These are phyloP conservation scores for Hippocampus comes DNA, from an alignment of 2,113 vertebrate species.

Conservation along the genomic window DNA sequence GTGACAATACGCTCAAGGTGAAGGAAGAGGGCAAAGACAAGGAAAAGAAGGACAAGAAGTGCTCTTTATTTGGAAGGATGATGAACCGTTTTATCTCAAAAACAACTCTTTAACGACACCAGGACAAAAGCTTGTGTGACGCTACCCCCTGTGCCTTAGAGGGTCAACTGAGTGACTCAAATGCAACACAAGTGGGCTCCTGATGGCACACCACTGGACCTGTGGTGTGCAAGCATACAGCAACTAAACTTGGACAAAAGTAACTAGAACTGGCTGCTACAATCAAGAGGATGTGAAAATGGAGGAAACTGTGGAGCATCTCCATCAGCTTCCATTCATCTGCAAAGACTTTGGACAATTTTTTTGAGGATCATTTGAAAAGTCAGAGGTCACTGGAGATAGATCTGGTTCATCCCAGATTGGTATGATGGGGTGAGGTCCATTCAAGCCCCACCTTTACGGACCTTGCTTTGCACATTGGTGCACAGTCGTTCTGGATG, in stretches of 20 bases:
- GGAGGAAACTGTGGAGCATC: neutral
- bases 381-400: neutral
- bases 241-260: neutral
- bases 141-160: neutral
- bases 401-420: neutral
- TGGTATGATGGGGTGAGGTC: neutral
- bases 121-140: neutral
- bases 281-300: neutral
- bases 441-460: neutral
- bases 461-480: neutral
- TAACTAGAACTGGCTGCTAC: neutral
- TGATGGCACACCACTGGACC: neutral
- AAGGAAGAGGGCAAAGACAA: neutral
- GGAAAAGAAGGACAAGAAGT: neutral
- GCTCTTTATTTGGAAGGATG: neutral
- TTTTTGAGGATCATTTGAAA: neutral
- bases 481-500: neutral
- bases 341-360: neutral
- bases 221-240: neutral
- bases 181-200: neutral
- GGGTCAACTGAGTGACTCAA: neutral
- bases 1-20: neutral
- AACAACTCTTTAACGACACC: neutral
- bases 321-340: neutral
- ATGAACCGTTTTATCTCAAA: conserved; percentile 2